These are phyloP conservation scores for Amphipoea lucens DNA, from an alignment of 2,888 invertebrate genomes.

Conservation along the genomic window DNA sequence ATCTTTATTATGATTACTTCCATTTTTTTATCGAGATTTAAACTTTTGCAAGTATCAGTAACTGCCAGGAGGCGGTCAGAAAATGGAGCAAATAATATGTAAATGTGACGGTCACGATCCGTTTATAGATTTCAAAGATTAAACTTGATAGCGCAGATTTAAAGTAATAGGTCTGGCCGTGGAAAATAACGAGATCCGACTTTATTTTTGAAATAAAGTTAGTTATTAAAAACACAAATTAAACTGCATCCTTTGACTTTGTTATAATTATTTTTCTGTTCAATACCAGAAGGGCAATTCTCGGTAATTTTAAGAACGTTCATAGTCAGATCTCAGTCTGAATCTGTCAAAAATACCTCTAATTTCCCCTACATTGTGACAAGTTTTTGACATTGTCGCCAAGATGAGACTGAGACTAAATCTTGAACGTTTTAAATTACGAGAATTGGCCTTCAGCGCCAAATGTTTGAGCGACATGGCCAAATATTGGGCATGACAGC, in stretches of 20 bases:
- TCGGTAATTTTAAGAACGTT: no score
- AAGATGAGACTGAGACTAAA: no score
- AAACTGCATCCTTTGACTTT: neutral
- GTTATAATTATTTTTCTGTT: conserved; percentile 4
- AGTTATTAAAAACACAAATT: neutral
- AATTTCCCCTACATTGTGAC: no score
- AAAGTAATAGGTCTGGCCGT: conserved; percentile 12
- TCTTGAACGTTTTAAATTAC: no score
- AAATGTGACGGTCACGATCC: conserved; percentile 25
- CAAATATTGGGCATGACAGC: conserved; percentile 19
- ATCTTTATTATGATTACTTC: conserved; percentile 7
- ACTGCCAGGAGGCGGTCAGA: neutral
- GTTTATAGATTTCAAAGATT: conserved; percentile 33
- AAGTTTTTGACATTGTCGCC: no score
- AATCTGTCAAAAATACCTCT: no score
- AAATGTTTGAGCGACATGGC: neutral
- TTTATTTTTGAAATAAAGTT: neutral
- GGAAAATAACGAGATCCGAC: neutral
- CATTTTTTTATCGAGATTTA: neutral
- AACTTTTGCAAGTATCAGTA: conserved; percentile 18
- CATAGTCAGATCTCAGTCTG: no score
- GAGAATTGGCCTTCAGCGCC: neutral
- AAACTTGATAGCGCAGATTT: conserved; percentile 18
- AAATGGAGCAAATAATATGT: conserved; percentile 41
- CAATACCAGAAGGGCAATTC: no score